phyloP scores from a whole-genome alignment of 2,888 invertebrate genomes.

The Calliopum simillimum region DNA sequence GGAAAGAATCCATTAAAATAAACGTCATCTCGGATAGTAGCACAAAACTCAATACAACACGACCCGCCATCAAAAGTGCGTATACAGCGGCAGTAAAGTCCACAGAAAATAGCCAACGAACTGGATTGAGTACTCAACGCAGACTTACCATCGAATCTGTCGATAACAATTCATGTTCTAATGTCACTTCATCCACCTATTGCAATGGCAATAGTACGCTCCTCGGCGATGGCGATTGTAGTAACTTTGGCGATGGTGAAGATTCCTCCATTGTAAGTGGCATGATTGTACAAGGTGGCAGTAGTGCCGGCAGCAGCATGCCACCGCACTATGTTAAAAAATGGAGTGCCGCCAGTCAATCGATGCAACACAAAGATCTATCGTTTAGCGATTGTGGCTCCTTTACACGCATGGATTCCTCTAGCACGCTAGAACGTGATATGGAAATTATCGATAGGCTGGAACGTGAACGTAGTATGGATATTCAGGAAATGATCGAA shows the following conservation, averaged over 20 bases:
- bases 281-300: slow-evolving; percentile 58
- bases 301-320: slow-evolving; percentile 12
- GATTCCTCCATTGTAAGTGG: slow-evolving; percentile 65
- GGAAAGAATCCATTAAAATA: slow-evolving; percentile 41
- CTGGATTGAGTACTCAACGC: background rate
- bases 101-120: background rate
- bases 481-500: slow-evolving; percentile 65
- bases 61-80: too few relatives aligned
- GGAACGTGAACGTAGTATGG: slow-evolving; percentile 67
- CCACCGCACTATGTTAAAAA: slow-evolving; percentile 45
- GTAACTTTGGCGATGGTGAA: slow-evolving; percentile 64
- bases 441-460: slow-evolving; percentile 66
- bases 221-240: slow-evolving; percentile 59
- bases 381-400: slow-evolving; percentile 63
- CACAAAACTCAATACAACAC: slow-evolving; percentile 13
- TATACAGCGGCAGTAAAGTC: slow-evolving; percentile 28
- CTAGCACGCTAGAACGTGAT: slow-evolving; percentile 65
- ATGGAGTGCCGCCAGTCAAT: slow-evolving; percentile 47
- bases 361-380: slow-evolving; percentile 55
- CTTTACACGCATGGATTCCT: slow-evolving; percentile 56
- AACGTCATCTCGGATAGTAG: slow-evolving; percentile 42
- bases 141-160: slow-evolving; percentile 54
- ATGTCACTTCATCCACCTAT: slow-evolving; percentile 63
- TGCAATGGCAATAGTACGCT: slow-evolving; percentile 59
- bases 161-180: slow-evolving; percentile 63